Evolutionary conservation across 2,797 vertebrate genomes (phyloP).

Genomic region (Epinephelus coioides): DNA sequence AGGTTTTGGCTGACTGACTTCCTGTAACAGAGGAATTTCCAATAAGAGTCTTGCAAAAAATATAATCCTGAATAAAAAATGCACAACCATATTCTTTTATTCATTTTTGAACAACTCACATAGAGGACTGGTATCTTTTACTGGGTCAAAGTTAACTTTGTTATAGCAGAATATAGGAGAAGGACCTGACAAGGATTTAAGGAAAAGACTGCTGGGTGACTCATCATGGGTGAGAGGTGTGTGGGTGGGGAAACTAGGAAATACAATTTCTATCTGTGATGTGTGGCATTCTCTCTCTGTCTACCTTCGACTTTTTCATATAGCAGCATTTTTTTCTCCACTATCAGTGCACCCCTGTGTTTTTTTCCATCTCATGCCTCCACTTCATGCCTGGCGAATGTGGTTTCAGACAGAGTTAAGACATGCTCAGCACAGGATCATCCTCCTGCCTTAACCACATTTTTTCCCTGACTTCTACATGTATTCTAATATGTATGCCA

Average conservation of each 20-base stretch:
- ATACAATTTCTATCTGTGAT: slow-evolving; percentile 20
- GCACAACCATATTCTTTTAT: not conserved
- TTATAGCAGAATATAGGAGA: slow-evolving; percentile 2
- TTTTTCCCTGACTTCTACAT: slow-evolving; percentile 12
- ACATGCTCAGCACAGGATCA: slow-evolving; percentile 22
- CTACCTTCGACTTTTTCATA: slow-evolving; percentile 29
- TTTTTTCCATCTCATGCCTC: not conserved
- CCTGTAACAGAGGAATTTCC: not conserved
- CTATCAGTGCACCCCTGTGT: slow-evolving; percentile 7
- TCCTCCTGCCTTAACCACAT: not conserved
- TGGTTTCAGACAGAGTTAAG: slow-evolving; percentile 23
- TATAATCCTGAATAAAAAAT: not conserved
- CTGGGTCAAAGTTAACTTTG: not conserved
- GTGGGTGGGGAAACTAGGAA: slow-evolving; percentile 24
- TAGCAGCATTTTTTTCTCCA: slow-evolving; percentile 6
- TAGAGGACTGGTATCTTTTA: not conserved
- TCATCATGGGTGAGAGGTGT: slow-evolving; percentile 20
- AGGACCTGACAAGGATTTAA: slow-evolving; percentile 3
- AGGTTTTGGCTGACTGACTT: not conserved
- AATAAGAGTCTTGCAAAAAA: not conserved
- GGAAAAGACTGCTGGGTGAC: slow-evolving; percentile 1
- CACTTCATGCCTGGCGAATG: slow-evolving; percentile 2
- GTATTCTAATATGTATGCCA: slow-evolving; percentile 28
- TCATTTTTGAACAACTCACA: not conserved
- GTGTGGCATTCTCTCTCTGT: slow-evolving; percentile 20